Evolutionary conservation across 1,140 invertebrate genomes (phyloP), one percentile per base, ranked within the genome.

Genomic region (Yoshiicerus persimilis): DNA sequence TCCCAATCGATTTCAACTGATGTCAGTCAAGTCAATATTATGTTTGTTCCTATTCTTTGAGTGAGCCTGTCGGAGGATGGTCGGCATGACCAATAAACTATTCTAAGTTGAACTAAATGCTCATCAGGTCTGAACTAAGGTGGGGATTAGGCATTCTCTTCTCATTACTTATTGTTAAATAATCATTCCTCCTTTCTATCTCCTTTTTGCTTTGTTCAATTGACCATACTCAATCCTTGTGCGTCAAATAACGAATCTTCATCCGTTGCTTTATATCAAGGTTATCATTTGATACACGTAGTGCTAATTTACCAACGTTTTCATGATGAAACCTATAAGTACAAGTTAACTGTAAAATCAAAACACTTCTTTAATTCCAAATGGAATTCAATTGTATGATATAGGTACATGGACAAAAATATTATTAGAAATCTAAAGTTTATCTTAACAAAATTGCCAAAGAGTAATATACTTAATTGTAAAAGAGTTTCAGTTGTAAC

Each of bases 1-100:
- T 85, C 83, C 83, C 83, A 85, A 85, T 85, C 83, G 83, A 85
- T 85, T 85, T 85, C 83, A 32, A 85, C n/a, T 56, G 39, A 56
- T 62, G 39, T 85, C 83, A 85, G 47, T 80, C 75, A 80, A 36
- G 75, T 80, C 75, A 80, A 80, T 80, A 80, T 80, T 80, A 80
- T 80, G 75, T 80, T 80, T 80, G 75, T 32, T 80, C 32, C 34
- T 80, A 80, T 80, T 80, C 75, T 80, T 80, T 64, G 85, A 66
- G 25, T 86, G 66, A 34, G 16, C 66, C 41, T 87, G 62, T 66
- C 36, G 64, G 66, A 87, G 86, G 86, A 66, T 66, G 86, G 62
- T 41, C 86, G 64, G 38, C 86, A 56, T 75, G 86, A 41, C 34
- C 56, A 75, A 80, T 87, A 87, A 87, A 87, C 56, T 77, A 87